These are phyloP conservation scores for Melanchra persicariae DNA, from an alignment of 2,888 invertebrate genomes.

Conservation along the genomic window DNA sequence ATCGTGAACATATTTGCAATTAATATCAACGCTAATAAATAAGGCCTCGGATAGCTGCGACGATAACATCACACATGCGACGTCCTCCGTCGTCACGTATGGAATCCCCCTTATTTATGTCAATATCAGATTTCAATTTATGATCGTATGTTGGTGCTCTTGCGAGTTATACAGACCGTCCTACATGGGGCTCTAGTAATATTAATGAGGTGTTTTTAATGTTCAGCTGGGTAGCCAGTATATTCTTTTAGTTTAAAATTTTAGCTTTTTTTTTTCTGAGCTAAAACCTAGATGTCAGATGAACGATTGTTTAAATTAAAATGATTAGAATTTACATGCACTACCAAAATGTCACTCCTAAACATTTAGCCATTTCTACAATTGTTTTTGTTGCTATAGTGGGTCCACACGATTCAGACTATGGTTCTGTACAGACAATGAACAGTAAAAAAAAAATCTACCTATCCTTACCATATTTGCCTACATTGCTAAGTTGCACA, in stretches of 20 bases:
- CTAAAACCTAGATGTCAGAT: neutral
- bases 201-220: conserved; percentile 58
- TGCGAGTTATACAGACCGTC: conserved; percentile 63
- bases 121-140: conserved; percentile 88
- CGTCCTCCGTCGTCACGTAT: conserved; percentile 85
- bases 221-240: conserved; percentile 15
- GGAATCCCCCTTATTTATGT: conserved; percentile 81
- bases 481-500: too few species aligned
- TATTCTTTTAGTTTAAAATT: neutral
- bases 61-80: conserved; percentile 77
- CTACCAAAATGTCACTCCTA: neutral
- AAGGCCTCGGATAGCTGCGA: conserved; percentile 72
- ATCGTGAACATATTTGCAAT: conserved; percentile 74
- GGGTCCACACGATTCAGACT: too few species aligned
- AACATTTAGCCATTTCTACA: too few species aligned
- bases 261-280: too few species aligned
- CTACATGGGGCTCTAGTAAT: conserved; percentile 54
- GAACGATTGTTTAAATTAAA: neutral
- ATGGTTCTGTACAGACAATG: too few species aligned
- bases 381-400: too few species aligned
- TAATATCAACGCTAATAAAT: conserved; percentile 76
- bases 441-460: too few species aligned
- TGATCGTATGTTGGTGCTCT: conserved; percentile 61
- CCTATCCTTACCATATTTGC: too few species aligned
- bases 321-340: too few species aligned